Conservation (phyloP, 2,113 vertebrate species). For the Varanus komodoensis region DNA sequence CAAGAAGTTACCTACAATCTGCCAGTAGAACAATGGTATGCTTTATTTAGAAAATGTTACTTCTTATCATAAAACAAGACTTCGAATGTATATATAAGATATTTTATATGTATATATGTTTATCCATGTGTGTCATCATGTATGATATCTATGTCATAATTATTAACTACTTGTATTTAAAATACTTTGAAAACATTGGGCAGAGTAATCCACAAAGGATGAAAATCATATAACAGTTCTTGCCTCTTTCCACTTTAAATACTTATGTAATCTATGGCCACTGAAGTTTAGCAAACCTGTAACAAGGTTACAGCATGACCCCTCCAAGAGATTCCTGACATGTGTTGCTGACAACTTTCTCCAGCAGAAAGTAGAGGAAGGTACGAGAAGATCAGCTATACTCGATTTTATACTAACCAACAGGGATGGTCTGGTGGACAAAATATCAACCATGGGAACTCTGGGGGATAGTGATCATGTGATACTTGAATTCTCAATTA, state of each 20-base stretch:
- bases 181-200: background rate
- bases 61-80: background rate
- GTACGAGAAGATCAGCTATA: too few relatives aligned
- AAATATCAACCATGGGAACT: too few relatives aligned
- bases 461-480: too few relatives aligned
- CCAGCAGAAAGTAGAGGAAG: too few relatives aligned
- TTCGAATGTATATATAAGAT: background rate
- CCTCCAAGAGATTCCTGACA: too few relatives aligned
- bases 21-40: constrained; percentile 90
- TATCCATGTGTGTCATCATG: background rate
- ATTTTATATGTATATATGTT: background rate
- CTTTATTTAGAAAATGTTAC: background rate
- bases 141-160: too few relatives aligned
- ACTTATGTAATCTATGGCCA: background rate
- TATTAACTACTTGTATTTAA: background rate
- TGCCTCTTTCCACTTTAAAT: background rate
- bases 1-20: constrained; percentile 96
- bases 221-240: background rate
- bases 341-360: background rate
- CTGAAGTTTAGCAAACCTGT: background rate
- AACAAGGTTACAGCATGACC: background rate
- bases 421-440: too few relatives aligned
- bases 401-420: too few relatives aligned
- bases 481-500: too few relatives aligned
- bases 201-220: constrained; percentile 7